A percentile compares a stretch with the other conserved stretches of the same genome.
These are phyloP conservation scores for Protosalanx chinensis DNA, from an alignment of 2,797 vertebrate genomes.

Conservation along the genomic window DNA sequence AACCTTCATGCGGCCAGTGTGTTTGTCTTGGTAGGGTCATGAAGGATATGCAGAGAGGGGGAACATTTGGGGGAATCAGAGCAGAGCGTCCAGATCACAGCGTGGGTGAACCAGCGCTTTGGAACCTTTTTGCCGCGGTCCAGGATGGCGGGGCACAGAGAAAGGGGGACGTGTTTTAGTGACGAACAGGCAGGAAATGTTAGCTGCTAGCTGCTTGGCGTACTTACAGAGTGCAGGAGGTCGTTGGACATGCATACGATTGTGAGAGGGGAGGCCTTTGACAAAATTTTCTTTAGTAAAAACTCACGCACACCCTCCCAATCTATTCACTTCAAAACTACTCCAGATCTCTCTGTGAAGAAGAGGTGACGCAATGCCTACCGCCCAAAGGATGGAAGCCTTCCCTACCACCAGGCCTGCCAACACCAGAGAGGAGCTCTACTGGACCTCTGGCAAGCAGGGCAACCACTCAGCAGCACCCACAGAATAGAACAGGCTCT, in stretches of 20 bases:
- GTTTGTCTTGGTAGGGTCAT: conserved; percentile 19
- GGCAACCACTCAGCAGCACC: no score
- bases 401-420: conserved; percentile 47
- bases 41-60: conserved; percentile 17
- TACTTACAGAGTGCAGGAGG: no score
- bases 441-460: conserved; percentile 8
- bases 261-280: no score
- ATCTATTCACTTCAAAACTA: conserved; percentile 36
- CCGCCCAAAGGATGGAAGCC: conserved; percentile 42
- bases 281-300: no score
- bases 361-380: conserved; percentile 58
- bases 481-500: not conserved
- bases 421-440: conserved; percentile 48
- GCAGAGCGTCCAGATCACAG: conserved; percentile 2
- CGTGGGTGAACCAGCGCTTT: not conserved
- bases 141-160: not conserved
- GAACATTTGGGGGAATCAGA: conserved; percentile 7
- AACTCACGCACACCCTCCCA: conserved; percentile 23
- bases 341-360: conserved; percentile 36
- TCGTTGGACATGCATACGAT: conserved; percentile 22
- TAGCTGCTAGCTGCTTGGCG: no score
- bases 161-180: conserved; percentile 1
- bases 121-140: conserved; percentile 28
- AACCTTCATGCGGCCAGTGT: conserved; percentile 5
- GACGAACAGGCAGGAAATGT: conserved; percentile 1